Percentiles rank a stretch among this genome's conserved stretches.
phyloP scores from a whole-genome alignment of 2,797 vertebrate species.

The Rousettus madagascariensis region DNA sequence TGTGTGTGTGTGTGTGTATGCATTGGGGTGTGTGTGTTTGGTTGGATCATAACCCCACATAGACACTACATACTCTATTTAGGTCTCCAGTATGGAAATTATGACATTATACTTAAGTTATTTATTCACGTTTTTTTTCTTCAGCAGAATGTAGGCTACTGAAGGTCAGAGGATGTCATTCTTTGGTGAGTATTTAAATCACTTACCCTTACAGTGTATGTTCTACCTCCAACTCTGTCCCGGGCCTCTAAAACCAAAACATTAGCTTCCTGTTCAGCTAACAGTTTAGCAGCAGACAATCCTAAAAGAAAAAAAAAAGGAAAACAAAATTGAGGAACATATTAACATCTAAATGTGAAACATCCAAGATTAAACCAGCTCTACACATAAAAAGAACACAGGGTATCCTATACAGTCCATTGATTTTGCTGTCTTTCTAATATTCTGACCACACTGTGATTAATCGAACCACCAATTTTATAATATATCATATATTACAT shows the following conservation, averaged over 20 bases:
- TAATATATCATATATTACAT: background rate
- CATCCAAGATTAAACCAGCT: constrained; percentile 8
- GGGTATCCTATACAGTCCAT: background rate
- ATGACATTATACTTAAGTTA: background rate
- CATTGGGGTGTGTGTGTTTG: no score
- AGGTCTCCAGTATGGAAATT: background rate
- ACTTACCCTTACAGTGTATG: constrained; percentile 86
- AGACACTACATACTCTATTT: background rate
- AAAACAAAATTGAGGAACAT: constrained; percentile 41
- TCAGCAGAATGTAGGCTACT: background rate
- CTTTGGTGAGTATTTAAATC: background rate
- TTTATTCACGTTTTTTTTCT: background rate
- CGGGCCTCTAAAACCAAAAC: constrained; percentile 89
- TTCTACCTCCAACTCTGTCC: constrained; percentile 89
- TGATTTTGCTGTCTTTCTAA: constrained; percentile 12
- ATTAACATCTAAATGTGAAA: constrained; percentile 41
- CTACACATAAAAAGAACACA: constrained; percentile 27
- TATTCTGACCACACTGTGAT: background rate
- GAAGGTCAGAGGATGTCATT: background rate
- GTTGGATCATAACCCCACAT: background rate
- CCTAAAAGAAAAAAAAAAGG: constrained; percentile 78
- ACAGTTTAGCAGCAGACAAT: constrained; percentile 87
- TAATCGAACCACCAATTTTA: background rate
- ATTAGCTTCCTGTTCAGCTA: constrained; percentile 82
- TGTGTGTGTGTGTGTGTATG: background rate